Evolutionary conservation across 2,113 vertebrate genomes (phyloP).

Genomic region (Amphiprion percula): DNA sequence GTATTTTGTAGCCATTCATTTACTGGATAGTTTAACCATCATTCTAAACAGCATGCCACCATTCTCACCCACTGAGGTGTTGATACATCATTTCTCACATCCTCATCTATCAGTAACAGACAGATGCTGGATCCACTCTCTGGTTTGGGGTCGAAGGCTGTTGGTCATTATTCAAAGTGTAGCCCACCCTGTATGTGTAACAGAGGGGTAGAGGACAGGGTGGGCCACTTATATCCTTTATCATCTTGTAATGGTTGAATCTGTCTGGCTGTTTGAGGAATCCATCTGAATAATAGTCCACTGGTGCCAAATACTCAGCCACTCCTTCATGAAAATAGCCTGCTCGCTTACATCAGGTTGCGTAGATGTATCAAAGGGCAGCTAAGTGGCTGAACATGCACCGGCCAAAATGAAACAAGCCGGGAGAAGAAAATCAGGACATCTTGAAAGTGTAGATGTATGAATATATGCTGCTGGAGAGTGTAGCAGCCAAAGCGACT

Average conservation of each 20-base stretch:
- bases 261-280: conserved; percentile 33
- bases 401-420: conserved; percentile 32
- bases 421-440: conserved; percentile 33
- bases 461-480: conserved; percentile 23
- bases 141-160: conserved; percentile 27
- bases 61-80: conserved; percentile 32
- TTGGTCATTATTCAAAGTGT: conserved; percentile 47
- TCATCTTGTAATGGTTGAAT: conserved; percentile 54
- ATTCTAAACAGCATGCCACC: conserved; percentile 20
- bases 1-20: conserved; percentile 27
- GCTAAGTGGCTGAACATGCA: conserved; percentile 39
- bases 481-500: conserved; percentile 29
- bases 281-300: conserved; percentile 34
- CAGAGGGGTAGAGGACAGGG: conserved; percentile 12
- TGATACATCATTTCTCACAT: conserved; percentile 53
- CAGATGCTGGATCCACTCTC: conserved; percentile 39
- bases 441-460: conserved; percentile 34
- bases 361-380: conserved; percentile 23
- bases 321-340: conserved; percentile 29
- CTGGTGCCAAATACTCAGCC: conserved; percentile 46
- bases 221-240: conserved; percentile 44
- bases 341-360: conserved; percentile 27
- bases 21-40: conserved; percentile 26
- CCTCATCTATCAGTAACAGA: conserved; percentile 59
- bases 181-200: conserved; percentile 41